A percentile compares a stretch with the other conserved stretches of the same genome.
Evolutionary conservation across 2,888 invertebrate species (phyloP).

Genomic region (Tinea pellionella): DNA sequence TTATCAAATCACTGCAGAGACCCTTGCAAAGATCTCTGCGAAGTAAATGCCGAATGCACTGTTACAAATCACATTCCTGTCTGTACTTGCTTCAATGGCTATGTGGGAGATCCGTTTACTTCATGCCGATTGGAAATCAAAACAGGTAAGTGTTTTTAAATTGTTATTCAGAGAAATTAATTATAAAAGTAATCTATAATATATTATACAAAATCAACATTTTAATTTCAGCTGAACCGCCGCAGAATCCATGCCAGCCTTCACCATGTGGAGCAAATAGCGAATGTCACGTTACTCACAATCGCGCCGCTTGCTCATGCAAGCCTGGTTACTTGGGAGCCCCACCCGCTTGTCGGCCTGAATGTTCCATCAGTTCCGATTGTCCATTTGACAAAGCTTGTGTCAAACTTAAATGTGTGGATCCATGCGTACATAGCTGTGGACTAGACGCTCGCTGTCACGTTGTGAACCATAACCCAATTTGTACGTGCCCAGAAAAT

Average conservation of each 20-base stretch:
- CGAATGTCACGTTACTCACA: slow-evolving; percentile 75
- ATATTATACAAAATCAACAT: background rate
- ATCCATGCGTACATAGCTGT: slow-evolving; percentile 82
- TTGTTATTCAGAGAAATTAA: background rate
- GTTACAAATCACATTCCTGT: slow-evolving; percentile 86
- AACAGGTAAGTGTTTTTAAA: slow-evolving; percentile 54
- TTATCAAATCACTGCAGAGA: slow-evolving; percentile 87
- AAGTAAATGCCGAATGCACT: slow-evolving; percentile 83
- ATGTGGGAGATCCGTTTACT: slow-evolving; percentile 85
- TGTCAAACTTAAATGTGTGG: slow-evolving; percentile 78
- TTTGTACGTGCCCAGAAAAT: slow-evolving; percentile 77
- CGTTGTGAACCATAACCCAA: slow-evolving; percentile 83
- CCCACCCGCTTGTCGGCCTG: slow-evolving; percentile 81
- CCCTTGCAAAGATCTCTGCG: slow-evolving; percentile 88
- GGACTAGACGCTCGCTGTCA: slow-evolving; percentile 82
- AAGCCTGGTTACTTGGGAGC: slow-evolving; percentile 75
- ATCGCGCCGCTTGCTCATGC: slow-evolving; percentile 81
- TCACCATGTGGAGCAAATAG: slow-evolving; percentile 84
- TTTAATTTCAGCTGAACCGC: slow-evolving; percentile 16
- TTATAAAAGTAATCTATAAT: too few relatives aligned
- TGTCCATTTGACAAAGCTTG: slow-evolving; percentile 80
- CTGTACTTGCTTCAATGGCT: slow-evolving; percentile 82
- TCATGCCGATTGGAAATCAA: slow-evolving; percentile 74
- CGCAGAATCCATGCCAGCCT: slow-evolving; percentile 76
- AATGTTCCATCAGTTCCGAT: slow-evolving; percentile 82